Base-by-base conservation (phyloP, 2,113 vertebrate species). In the Phocoena phocoena region DNA sequence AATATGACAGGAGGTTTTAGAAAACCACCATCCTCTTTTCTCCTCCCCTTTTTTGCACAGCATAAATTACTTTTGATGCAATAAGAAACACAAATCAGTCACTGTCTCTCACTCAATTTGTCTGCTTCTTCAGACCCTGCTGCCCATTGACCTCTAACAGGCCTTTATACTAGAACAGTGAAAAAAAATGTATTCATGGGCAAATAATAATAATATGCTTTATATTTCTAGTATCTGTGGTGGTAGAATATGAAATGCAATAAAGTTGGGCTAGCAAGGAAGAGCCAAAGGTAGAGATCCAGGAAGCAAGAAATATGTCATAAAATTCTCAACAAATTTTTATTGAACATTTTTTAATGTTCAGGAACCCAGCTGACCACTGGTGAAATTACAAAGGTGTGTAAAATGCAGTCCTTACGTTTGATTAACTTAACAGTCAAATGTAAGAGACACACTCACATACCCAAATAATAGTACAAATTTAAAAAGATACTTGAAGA, bases 401-500 rank as follows among this genome's bases (percentile, higher is more conserved):
- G 3, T 63, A 62, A 91, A 91, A 76, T 93, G 0, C 15, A 88
- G 21, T 44, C 55, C 41, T 88, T 84, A 65, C 25, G 38, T 87
- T 95, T 9, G 26, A 21, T 53, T 11, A 93, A 94, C 58, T 70
- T 93, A 70, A 71, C 28, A 65, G 36, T 86, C 31, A 82, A 41
- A 68, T 63, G 41, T 60, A 86, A 92, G 25, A 73, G 53, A 85
- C 20, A 92, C 3, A 33, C 6, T 73, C 68, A 79, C 14, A 33
- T 68, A 87, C 8, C 50, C 55, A 87, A 89, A 90, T 95, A 68
- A 96, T n/a, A 94, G 73, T 23, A 47, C 25, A 95, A 67, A 79
- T 58, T 50, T 47, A 31, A 92, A 86, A 90, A 90, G 47, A 70
- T 28, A 71, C 18, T 94, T 90, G 41, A 93, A 93, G 25, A 95